Evolutionary conservation across 1,140 invertebrate genomes (phyloP).

Genomic region (Gonioctena quinquepunctata): DNA sequence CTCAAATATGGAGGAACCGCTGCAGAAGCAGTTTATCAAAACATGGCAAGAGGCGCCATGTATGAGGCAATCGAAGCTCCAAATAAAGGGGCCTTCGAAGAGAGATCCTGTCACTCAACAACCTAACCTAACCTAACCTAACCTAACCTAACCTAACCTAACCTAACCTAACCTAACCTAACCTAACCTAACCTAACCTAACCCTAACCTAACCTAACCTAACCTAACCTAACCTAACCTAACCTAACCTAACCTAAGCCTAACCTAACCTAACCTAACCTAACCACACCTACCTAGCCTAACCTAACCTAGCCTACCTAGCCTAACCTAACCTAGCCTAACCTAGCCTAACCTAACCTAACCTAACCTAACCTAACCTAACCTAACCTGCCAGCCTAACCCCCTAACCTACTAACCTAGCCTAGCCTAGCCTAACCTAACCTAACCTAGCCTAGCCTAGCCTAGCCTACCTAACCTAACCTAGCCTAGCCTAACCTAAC

Average conservation of each 20-base stretch:
- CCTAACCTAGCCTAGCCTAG: conserved; percentile 7
- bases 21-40: too few species aligned
- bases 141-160: too few species aligned
- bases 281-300: background rate
- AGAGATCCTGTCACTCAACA: too few species aligned
- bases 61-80: too few species aligned
- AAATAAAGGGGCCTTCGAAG: too few species aligned
- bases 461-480: conserved; percentile 6
- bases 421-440: conserved; percentile 6
- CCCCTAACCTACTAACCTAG: background rate
- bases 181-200: too few species aligned
- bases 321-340: conserved; percentile 24
- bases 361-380: conserved; percentile 6
- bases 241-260: conserved; percentile 1
- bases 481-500: conserved; percentile 8
- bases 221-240: too few species aligned
- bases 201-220: too few species aligned
- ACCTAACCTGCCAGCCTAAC: background rate
- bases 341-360: conserved; percentile 4
- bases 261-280: background rate
- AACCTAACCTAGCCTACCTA: conserved; percentile 26
- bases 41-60: too few species aligned
- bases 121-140: too few species aligned
- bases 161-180: too few species aligned
- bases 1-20: too few species aligned